A percentile compares a stretch with the other conserved stretches of the same genome.
Evolutionary conservation across 2,888 invertebrate genomes (phyloP).

Genomic region (Aleiodes testaceus): DNA sequence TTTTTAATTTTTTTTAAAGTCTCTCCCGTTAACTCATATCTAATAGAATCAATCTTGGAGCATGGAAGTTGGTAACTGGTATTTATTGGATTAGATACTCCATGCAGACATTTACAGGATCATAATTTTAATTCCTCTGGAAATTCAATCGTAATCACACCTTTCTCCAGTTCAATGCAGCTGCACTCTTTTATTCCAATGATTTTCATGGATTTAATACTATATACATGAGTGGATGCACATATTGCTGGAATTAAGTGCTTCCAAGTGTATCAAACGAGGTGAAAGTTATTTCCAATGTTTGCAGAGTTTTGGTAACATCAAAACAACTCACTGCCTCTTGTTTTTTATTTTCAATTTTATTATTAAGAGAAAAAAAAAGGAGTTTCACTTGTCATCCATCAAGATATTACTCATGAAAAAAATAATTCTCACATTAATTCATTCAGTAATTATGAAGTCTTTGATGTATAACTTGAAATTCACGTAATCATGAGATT

Average conservation of each 20-base stretch:
- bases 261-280: constrained; percentile 8
- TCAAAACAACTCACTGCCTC: too few species aligned
- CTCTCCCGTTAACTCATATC: constrained; percentile 25
- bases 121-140: not conserved
- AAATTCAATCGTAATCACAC: constrained; percentile 13
- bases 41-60: constrained; percentile 28
- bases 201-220: not conserved
- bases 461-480: too few species aligned
- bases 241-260: not conserved
- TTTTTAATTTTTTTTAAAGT: not conserved
- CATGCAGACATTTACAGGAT: not conserved
- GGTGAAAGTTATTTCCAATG: constrained; percentile 17
- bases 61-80: not conserved
- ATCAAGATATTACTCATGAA: not conserved
- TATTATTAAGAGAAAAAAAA: not conserved
- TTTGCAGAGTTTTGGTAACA: constrained; percentile 1
- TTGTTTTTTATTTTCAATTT: not conserved
- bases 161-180: not conserved
- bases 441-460: too few species aligned
- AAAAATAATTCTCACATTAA: too few species aligned
- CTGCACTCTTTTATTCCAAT: not conserved
- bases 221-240: not conserved
- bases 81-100: not conserved
- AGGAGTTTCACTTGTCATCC: constrained; percentile 23
- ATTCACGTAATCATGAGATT: too few species aligned